Evolutionary conservation across 2,797 vertebrate species (phyloP).

Genomic region (Potorous gilbertii): DNA sequence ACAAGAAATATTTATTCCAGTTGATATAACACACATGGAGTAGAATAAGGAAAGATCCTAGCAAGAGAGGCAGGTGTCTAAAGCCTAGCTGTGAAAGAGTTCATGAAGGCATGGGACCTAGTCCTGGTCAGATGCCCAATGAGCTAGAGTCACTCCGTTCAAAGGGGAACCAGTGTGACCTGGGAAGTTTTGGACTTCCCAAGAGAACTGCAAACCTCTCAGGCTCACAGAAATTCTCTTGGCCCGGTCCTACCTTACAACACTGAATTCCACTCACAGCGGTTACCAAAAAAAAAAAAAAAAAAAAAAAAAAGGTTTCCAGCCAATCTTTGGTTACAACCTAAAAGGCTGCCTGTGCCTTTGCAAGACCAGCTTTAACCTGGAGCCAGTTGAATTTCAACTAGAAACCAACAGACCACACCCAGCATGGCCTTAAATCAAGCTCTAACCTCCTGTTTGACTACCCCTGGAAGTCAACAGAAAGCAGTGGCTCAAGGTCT

Average conservation of each 20-base stretch:
- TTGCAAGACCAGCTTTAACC: constrained; percentile 19
- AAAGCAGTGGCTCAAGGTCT: background rate
- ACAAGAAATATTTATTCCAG: constrained; percentile 78
- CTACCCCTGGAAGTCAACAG: constrained; percentile 41
- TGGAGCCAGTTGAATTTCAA: constrained; percentile 25
- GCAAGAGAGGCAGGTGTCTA: constrained; percentile 69
- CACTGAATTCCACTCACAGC: constrained; percentile 21
- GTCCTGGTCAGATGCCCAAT: constrained; percentile 47
- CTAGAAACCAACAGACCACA: background rate
- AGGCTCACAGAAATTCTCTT: constrained; percentile 26
- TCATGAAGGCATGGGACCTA: constrained; percentile 2
- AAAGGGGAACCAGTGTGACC: constrained; percentile 39
- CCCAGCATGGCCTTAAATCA: constrained; percentile 16
- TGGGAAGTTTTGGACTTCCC: constrained; percentile 34
- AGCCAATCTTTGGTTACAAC: background rate
- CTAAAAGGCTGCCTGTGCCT: constrained; percentile 7
- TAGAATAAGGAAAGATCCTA: constrained; percentile 58
- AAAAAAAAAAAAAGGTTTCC: background rate
- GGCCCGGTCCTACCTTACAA: background rate
- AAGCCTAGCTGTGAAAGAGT: constrained; percentile 55
- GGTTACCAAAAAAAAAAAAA: background rate
- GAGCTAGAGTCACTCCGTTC: constrained; percentile 32
- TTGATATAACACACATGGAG: constrained; percentile 65
- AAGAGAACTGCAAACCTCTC: constrained; percentile 38
- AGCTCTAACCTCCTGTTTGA: constrained; percentile 16